Evolutionary conservation across 2,113 vertebrate species (phyloP).

Genomic region (Halcyon malimbica): DNA sequence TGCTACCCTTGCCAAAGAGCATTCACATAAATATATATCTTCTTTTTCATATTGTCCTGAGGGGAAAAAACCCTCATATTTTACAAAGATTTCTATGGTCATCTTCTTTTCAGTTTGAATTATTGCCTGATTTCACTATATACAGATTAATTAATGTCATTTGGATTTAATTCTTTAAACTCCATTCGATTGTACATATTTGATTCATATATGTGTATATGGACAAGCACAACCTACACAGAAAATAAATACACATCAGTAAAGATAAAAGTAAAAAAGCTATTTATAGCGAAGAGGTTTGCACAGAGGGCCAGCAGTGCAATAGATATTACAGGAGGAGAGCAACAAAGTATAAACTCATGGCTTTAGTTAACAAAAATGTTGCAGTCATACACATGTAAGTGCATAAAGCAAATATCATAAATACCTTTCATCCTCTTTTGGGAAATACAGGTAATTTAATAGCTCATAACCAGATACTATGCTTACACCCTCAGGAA

Average conservation of each 20-base stretch:
- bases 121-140: neutral
- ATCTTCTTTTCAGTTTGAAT: neutral
- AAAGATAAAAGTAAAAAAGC: neutral
- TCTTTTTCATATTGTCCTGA: neutral
- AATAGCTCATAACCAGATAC: neutral
- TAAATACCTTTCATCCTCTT: neutral
- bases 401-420: neutral
- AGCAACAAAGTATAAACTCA: conserved; percentile 1
- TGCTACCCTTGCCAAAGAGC: neutral
- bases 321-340: neutral
- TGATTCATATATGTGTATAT: neutral
- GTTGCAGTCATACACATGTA: neutral
- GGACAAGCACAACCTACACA: neutral
- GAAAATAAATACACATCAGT: neutral
- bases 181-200: neutral
- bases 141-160: neutral
- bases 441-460: neutral
- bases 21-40: neutral
- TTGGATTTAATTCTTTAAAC: neutral
- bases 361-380: neutral
- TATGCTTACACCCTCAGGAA: neutral
- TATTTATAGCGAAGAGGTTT: neutral
- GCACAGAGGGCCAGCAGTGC: neutral
- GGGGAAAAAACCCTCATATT: neutral
- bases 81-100: neutral